Evolutionary conservation across 2,888 invertebrate genomes (phyloP), one percentile per base, ranked within the genome.

Genomic region (Cremastinae sp.): DNA sequence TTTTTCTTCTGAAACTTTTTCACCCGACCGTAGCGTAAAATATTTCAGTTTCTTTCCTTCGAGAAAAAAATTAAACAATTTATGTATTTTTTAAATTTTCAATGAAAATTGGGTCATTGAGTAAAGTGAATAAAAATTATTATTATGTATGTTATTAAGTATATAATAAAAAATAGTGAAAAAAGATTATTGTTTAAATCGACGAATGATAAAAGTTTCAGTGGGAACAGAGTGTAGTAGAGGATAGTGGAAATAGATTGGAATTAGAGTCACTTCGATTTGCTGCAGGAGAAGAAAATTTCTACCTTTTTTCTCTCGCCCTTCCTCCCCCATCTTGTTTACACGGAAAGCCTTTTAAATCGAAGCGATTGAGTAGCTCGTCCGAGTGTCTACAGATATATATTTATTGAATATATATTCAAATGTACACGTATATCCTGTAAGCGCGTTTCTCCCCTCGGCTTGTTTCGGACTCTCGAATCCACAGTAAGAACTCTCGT

Each of bases 341-440:
- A 86, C 85, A 85, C 82, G 81, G 83, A 83, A 87, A 86, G 81
- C 83, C 86, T 87, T 84, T 87, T 85, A 86, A 86, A 86, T 85
- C 82, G 80, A 59, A 72, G 47, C 41, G 56, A 68, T 68, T 14
- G 68, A 18, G 47, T 22, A 66, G 64, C 43, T 69, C 64, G 14
- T 36, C 14, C 58, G 4, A 38, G 45, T 18, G 54, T 28, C 14
- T 64, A 59, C 53, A 20, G 53, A 53, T 8, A 10, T 62, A 41
- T 70, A 45, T 61, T 8, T 18, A n/a, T 20, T 51, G 49, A 49
- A 28, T 62, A 38, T 38, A 36, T 22, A 51, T 54, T 14, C 36
- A 18, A 45, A 65, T 70, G 36, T 61, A 62, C 41, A 62, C 43
- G 41, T 51, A n/a, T n/a, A 54, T 62, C 71, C 36, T 66, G 3